Conservation (phyloP, 2,797 vertebrate species). For the Gambelia wislizenii region DNA sequence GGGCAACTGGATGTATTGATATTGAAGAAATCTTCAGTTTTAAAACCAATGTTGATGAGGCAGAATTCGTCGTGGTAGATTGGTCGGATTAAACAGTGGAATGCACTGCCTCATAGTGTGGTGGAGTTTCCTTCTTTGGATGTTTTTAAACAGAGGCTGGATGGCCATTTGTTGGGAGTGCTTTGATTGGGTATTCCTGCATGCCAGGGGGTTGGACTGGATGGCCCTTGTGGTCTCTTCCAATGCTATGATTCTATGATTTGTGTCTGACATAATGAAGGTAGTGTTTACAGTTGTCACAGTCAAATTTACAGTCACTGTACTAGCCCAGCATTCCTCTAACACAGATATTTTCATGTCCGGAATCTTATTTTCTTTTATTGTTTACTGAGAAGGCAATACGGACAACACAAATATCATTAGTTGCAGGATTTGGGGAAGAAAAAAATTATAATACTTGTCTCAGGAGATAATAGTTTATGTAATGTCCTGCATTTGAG, state of each 20-base stretch:
- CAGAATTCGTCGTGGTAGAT: too few species aligned
- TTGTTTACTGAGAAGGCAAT: neutral
- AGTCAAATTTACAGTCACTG: neutral
- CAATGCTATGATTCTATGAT: neutral
- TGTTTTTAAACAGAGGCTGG: too few species aligned
- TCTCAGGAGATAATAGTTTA: accelerated
- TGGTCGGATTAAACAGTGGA: too few species aligned
- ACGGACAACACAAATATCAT: neutral
- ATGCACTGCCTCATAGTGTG: too few species aligned
- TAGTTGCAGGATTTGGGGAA: neutral
- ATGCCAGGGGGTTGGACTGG: too few species aligned
- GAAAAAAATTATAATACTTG: neutral
- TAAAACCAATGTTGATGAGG: too few species aligned
- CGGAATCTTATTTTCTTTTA: neutral
- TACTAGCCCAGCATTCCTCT: neutral
- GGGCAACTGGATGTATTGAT: too few species aligned
- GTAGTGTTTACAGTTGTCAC: neutral
- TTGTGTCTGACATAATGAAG: neutral
- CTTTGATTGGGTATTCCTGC: too few species aligned
- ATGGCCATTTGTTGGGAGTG: too few species aligned
- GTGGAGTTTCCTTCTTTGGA: too few species aligned
- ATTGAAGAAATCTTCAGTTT: too few species aligned
- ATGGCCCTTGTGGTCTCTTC: too few species aligned
- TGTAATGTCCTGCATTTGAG: neutral
- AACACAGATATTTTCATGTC: neutral